phyloP scores from a whole-genome alignment of 2,888 invertebrate species.

The Lysandra coridon region DNA sequence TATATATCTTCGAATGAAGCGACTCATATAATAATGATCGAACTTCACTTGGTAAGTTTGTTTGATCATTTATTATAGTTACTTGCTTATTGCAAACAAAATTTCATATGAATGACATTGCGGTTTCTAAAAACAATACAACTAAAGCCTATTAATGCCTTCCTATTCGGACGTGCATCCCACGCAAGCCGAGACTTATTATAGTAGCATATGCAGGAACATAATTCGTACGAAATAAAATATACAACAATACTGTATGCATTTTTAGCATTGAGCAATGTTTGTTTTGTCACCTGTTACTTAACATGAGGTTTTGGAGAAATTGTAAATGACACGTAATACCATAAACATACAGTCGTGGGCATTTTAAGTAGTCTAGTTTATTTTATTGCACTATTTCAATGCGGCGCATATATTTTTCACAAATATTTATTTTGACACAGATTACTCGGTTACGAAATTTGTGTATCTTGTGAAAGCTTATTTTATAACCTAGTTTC shows the following conservation, averaged over 20 bases:
- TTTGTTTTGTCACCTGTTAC: slow-evolving; percentile 6
- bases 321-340: slow-evolving; percentile 18
- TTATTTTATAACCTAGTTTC: slow-evolving; percentile 18
- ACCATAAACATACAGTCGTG: neutral
- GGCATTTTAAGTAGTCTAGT: slow-evolving; percentile 22
- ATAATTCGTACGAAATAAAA: neutral
- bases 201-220: neutral
- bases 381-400: slow-evolving; percentile 4
- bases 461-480: slow-evolving; percentile 8
- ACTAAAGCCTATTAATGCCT: neutral
- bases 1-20: no score
- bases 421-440: slow-evolving; percentile 24
- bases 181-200: neutral
- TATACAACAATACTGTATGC: slow-evolving; percentile 8
- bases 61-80: no score
- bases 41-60: no score
- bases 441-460: slow-evolving; percentile 7
- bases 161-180: neutral
- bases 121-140: neutral
- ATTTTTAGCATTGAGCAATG: neutral
- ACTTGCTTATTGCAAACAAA: neutral
- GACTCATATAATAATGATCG: no score
- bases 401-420: slow-evolving; percentile 2
- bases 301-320: slow-evolving; percentile 28
- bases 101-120: neutral